Evolutionary conservation across 2,113 vertebrate genomes (phyloP).

Genomic region (Nyctereutes procyonoides): DNA sequence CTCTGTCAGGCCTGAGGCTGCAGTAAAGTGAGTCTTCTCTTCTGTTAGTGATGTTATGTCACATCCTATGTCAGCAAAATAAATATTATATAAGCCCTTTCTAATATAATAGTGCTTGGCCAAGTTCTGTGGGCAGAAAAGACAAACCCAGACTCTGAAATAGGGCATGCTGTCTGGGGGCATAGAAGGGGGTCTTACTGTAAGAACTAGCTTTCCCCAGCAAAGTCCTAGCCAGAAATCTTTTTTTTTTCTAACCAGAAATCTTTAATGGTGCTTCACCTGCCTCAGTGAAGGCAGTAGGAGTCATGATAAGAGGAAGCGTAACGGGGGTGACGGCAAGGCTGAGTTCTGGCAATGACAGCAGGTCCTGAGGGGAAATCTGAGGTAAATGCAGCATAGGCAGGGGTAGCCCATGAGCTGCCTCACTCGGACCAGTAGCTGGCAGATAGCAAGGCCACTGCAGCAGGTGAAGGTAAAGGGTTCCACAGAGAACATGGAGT

Average conservation of each 20-base stretch:
- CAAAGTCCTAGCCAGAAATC: background rate
- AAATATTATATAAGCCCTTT: background rate
- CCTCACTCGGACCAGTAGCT: background rate
- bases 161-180: background rate
- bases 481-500: background rate
- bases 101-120: background rate
- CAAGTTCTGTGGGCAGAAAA: background rate
- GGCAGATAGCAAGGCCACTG: background rate
- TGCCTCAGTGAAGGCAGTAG: background rate
- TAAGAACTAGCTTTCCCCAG: background rate
- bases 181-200: background rate
- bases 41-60: background rate
- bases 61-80: background rate
- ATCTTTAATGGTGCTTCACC: background rate
- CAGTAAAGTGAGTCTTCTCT: background rate
- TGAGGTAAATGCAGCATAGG: background rate
- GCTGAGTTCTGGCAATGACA: background rate
- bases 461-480: background rate
- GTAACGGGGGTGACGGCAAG: background rate
- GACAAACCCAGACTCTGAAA: background rate
- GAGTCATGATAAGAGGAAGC: background rate
- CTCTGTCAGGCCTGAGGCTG: background rate
- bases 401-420: fast-evolving
- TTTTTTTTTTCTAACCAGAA: background rate
- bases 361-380: background rate